Conservation (phyloP, 2,888 invertebrate genomes). For the Bedellia somnulentella region DNA sequence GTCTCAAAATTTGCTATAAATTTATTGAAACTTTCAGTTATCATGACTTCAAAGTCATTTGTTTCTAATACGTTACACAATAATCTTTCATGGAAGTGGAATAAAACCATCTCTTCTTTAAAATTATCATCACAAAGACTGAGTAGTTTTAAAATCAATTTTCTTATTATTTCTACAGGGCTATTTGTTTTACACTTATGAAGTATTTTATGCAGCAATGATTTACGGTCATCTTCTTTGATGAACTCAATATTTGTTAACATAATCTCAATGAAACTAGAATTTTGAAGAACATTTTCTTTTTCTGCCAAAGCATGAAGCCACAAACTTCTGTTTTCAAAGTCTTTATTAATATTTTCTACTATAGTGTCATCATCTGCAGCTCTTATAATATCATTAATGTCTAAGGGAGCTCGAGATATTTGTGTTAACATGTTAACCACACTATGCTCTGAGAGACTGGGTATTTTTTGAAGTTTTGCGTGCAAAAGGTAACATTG, state of each 20-base stretch:
- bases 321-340: constrained; percentile 24
- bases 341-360: constrained; percentile 21
- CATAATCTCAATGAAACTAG: constrained; percentile 20
- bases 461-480: constrained; percentile 17
- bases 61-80: constrained; percentile 21
- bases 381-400: constrained; percentile 27
- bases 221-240: constrained; percentile 21
- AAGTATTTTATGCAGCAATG: no score
- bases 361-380: constrained; percentile 21
- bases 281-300: constrained; percentile 24
- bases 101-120: constrained; percentile 25
- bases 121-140: constrained; percentile 18
- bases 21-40: constrained; percentile 40
- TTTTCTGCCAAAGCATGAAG: constrained; percentile 28
- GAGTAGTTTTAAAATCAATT: constrained; percentile 24
- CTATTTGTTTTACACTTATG: constrained; percentile 16
- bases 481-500: constrained; percentile 26
- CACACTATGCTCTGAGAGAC: constrained; percentile 27
- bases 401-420: constrained; percentile 28
- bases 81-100: constrained; percentile 22
- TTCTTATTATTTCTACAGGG: constrained; percentile 16
- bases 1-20: constrained; percentile 21
- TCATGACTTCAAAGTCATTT: constrained; percentile 18
- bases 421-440: constrained; percentile 33
- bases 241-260: constrained; percentile 19